Evolutionary conservation across 2,888 invertebrate species (phyloP), one percentile per base, ranked within the genome.

Genomic region (Thera britannica): DNA sequence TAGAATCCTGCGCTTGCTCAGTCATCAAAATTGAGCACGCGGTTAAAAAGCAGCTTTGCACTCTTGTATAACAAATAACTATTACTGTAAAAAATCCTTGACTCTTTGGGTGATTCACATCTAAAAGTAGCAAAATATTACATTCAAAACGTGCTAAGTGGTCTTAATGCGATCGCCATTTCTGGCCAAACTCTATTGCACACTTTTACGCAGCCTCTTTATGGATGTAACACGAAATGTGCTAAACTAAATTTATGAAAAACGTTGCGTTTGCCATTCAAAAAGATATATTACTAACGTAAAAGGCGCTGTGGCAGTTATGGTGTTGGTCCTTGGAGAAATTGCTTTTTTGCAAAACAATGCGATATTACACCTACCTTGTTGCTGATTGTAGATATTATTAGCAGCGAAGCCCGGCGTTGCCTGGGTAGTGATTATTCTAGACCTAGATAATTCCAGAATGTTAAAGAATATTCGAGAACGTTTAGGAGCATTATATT

Each of bases 61-160:
- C n/a, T n/a, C n/a, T n/a, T 38, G 38, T 38, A 38, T 38, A 38
- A 2, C 38, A 38, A 38, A 3, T 2, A 38, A 38, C 38, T 38
- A 38, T 38, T 52, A 3, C 9, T 34, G 9, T 9, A 46, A 62
- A 51, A n/a, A 56, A 49, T 44, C 57, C 41, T 57, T 23, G 57
- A 57, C 12, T n/a, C 34, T 12, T 23, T 6, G 12, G 44, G 12
- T 41, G 23, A 38, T 56, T 57, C 41, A 44, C 35, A 54, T 54
- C 34, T 34, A 52, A 52, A 57, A 23, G 57, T 57, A 23, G 7
- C 52, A 52, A 52, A 23, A 52, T 76, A 78, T 77, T 74, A 23
- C 64, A 80, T 80, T 71, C 77, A 73, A 75, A 82, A 80, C 72
- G 75, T 75, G 78, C 75, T 70, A 81, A 79, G 77, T 74, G 72